Evolutionary conservation across 2,888 invertebrate genomes (phyloP), one percentile per base, ranked within the genome.

Genomic region (Meteorus cinctellus): DNA sequence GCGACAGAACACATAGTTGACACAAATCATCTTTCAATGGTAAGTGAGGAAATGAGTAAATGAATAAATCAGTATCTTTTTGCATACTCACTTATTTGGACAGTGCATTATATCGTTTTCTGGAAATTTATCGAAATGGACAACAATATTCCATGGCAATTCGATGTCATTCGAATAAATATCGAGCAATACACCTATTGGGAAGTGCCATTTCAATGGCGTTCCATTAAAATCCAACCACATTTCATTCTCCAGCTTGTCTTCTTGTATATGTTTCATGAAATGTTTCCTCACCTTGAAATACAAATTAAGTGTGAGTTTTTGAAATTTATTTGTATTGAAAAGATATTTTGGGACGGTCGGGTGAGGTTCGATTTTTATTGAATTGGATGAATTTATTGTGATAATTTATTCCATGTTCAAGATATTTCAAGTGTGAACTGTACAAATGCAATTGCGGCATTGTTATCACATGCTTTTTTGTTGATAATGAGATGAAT

Each of bases 111-210:
- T 91, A 83, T 95, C 92, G 68, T 95, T 93, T 86, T 97, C 97
- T 16, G 98, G 98, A 90, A 98, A 98, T 88, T 97, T 96, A 83
- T 97, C 95, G 90, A 98, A 98, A 89, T 98, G 98, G 16, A 98
- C 97, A 34, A 95, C 97, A 36, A 99, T 91, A 83, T 93, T 94
- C 99, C 99, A 99, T 0, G 99, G 99, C 55, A 98, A 91, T 81
- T 93, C 92, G 36, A 94, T 91, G 63, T 96, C 96, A 75, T 92
- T 92, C 66, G 91, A 91, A 86, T 92, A 91, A 77, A 98, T 90
- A 91, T 99, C 99, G 90, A 95, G 97, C n/a, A 99, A 91, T 34
- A 99, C 96, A 84, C 92, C 92, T 83, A 95, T 95, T 5, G 95
- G 95, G 88, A 94, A 94, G 83, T 96, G 95, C 95, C 98, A 96